phyloP scores from a whole-genome alignment of 2,797 vertebrate genomes.

The Sebastes baramenuke region DNA sequence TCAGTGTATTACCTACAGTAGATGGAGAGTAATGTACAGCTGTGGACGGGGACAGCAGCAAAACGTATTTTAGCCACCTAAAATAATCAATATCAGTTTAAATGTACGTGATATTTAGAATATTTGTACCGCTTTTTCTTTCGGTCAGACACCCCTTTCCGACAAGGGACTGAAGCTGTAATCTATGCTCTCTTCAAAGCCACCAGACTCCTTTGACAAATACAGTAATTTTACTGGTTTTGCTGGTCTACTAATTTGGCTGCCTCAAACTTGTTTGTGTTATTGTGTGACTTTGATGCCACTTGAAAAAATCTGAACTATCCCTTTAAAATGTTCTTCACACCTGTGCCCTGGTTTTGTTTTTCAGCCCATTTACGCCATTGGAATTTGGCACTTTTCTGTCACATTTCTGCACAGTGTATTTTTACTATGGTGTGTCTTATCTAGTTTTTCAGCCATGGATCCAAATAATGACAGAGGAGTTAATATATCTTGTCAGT shows the following conservation, averaged over 20 bases:
- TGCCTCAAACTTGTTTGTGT: too few species aligned
- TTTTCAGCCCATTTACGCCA: background rate
- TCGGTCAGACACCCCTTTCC: too few species aligned
- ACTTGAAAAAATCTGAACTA: too few species aligned
- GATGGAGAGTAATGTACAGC: fast-evolving
- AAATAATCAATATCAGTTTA: background rate
- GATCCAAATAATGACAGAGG: background rate
- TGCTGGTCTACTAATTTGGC: too few species aligned
- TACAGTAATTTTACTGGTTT: too few species aligned
- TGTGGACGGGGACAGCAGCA: background rate
- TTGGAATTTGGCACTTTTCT: constrained; percentile 6
- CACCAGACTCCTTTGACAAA: background rate
- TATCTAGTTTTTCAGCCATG: too few species aligned
- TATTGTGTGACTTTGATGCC: background rate
- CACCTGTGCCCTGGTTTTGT: constrained; percentile 5
- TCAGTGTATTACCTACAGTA: background rate
- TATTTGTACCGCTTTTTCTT: too few species aligned
- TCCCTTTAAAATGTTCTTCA: background rate
- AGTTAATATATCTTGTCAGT: background rate
- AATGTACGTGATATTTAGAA: too few species aligned
- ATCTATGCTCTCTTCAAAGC: background rate
- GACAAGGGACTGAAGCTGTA: too few species aligned
- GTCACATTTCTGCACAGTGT: background rate
- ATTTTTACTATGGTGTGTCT: background rate
- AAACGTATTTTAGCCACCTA: background rate